Conservation (phyloP, 2,888 invertebrate genomes). For the Norana najaformis region DNA sequence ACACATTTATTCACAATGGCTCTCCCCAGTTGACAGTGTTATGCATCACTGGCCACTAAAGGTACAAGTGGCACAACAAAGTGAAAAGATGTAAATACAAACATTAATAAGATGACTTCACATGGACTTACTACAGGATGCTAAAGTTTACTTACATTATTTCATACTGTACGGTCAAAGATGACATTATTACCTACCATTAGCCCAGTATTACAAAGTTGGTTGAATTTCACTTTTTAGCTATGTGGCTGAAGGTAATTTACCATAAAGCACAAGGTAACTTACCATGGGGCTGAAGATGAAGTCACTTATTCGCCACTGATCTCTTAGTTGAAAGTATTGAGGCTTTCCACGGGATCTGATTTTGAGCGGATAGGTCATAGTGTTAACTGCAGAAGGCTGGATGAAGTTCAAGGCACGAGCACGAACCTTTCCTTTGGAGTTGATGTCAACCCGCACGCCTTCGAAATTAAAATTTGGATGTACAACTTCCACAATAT, state of each 20-base stretch:
- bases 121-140: not conserved
- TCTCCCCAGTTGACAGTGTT: not conserved
- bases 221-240: not conserved
- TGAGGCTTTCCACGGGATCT: conserved; percentile 75
- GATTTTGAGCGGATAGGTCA: conserved; percentile 89
- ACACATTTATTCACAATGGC: too few relatives aligned
- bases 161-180: not conserved
- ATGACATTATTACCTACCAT: not conserved
- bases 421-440: conserved; percentile 93
- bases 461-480: conserved; percentile 91
- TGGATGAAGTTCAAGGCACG: conserved; percentile 91
- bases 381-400: conserved; percentile 76
- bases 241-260: not conserved
- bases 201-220: not conserved
- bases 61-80: not conserved
- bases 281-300: conserved; percentile 89
- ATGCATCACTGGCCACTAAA: not conserved
- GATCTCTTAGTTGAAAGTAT: conserved; percentile 86
- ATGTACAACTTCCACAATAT: conserved; percentile 87
- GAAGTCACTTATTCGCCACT: conserved; percentile 95
- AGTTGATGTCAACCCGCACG: conserved; percentile 92
- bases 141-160: not conserved
- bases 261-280: not conserved
- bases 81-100: too few relatives aligned
- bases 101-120: not conserved